A percentile compares a stretch with the other conserved stretches of the same genome.
Evolutionary conservation across 2,113 vertebrate genomes (phyloP).

Genomic region (Talpa occidentalis): DNA sequence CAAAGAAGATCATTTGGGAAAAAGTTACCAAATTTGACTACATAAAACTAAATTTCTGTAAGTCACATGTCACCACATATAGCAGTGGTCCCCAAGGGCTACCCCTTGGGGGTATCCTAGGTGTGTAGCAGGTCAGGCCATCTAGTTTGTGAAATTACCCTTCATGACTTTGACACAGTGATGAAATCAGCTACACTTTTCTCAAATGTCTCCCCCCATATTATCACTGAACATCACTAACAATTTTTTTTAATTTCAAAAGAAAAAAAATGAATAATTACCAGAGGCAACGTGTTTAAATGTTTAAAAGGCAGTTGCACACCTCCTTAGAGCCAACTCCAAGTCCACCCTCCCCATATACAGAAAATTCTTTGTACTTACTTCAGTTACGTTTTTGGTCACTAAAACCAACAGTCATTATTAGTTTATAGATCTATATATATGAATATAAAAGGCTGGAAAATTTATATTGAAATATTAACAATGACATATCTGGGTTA

Average conservation of each 20-base stretch:
- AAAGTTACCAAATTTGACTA: neutral
- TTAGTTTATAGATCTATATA: neutral
- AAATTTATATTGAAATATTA: neutral
- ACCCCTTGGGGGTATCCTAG: no score
- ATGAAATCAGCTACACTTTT: no score
- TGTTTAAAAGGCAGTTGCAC: neutral
- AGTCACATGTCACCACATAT: no score
- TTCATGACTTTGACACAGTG: no score
- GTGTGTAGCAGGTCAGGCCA: no score
- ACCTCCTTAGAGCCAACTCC: no score
- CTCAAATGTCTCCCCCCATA: no score
- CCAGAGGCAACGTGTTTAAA: no score
- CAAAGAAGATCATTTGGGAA: neutral
- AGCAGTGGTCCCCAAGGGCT: no score
- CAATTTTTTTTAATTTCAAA: neutral
- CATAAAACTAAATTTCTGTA: neutral
- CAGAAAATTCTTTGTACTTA: neutral
- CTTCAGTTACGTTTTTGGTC: neutral
- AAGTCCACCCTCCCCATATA: neutral
- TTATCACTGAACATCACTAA: neutral
- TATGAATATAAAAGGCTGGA: neutral
- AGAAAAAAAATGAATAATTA: no score
- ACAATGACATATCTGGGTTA: neutral
- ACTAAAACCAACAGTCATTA: neutral
- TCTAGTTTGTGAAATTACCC: no score